phyloP scores from a whole-genome alignment of 2,797 vertebrate genomes.

The Bovichtus variegatus region DNA sequence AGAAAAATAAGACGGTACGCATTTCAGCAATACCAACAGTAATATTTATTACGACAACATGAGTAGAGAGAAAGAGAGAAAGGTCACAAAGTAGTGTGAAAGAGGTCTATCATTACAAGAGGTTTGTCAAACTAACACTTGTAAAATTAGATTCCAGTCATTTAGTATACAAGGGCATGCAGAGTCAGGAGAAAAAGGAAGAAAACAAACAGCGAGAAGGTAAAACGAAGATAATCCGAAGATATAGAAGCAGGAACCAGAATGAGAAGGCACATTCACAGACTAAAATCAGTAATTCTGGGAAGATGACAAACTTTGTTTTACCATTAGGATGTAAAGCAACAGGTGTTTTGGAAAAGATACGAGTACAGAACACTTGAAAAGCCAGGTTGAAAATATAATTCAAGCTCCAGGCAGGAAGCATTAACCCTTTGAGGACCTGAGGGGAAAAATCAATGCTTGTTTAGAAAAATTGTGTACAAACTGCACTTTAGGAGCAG shows the following conservation, averaged over 20 bases:
- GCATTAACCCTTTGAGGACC: conserved; percentile 89
- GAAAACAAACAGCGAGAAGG: conserved; percentile 82
- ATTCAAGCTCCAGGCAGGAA: conserved; percentile 81
- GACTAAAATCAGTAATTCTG: conserved; percentile 89
- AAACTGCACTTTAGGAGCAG: conserved; percentile 37
- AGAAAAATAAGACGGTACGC: conserved; percentile 93
- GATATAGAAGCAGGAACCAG: conserved; percentile 88
- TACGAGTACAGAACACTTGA: conserved; percentile 88
- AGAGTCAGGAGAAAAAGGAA: conserved; percentile 87
- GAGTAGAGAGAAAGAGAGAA: conserved; percentile 90
- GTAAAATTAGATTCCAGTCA: conserved; percentile 83
- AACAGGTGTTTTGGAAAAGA: conserved; percentile 76
- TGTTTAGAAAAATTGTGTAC: conserved; percentile 9
- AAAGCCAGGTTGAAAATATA: conserved; percentile 83
- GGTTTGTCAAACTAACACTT: conserved; percentile 87
- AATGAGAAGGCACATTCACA: conserved; percentile 97
- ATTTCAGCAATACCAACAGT: conserved; percentile 97
- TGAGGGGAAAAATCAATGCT: conserved; percentile 44
- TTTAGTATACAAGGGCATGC: conserved; percentile 93
- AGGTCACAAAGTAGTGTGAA: conserved; percentile 93
- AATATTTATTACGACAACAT: conserved; percentile 99
- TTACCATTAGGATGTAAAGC: conserved; percentile 85
- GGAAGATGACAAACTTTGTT: conserved; percentile 83
- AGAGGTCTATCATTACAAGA: conserved; percentile 93
- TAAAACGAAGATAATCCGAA: conserved; percentile 77